These are phyloP conservation scores for Microctonus aethiopoides DNA, from an alignment of 2,888 invertebrate species.

Conservation along the genomic window DNA sequence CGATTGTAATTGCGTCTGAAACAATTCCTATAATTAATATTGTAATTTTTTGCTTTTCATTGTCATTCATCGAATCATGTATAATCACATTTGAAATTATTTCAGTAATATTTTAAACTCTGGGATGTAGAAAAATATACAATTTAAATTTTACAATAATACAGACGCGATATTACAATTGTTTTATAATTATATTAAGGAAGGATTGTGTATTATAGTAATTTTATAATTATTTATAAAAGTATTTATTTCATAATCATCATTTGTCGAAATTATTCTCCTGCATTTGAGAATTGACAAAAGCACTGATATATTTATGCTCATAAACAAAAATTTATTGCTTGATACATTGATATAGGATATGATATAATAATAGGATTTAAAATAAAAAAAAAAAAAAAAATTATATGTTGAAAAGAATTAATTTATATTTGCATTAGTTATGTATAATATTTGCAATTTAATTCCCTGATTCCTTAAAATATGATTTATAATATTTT, in stretches of 20 bases:
- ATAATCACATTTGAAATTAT: not conserved
- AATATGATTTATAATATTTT: no score
- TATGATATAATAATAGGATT: conserved; percentile 43
- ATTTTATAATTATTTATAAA: conserved; percentile 64
- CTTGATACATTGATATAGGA: conserved; percentile 62
- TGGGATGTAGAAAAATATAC: conserved; percentile 3
- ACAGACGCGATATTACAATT: conserved; percentile 35
- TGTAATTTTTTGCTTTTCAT: no score
- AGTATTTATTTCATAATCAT: conserved; percentile 64
- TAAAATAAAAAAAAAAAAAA: no score
- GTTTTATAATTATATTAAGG: conserved; percentile 53
- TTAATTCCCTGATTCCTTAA: no score
- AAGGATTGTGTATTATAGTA: conserved; percentile 64
- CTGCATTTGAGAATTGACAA: conserved; percentile 56
- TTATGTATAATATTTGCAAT: no score
- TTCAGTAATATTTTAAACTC: not conserved
- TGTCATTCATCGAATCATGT: no score
- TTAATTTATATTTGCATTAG: no score
- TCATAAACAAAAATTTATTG: conserved; percentile 61
- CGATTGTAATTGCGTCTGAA: no score
- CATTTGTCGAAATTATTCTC: conserved; percentile 47
- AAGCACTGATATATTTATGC: conserved; percentile 62
- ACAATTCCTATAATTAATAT: no score
- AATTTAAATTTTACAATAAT: not conserved
- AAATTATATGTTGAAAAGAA: no score